Percentiles rank a stretch among this genome's conserved stretches.
These are phyloP conservation scores for Sisyra nigra DNA, from an alignment of 2,888 invertebrate genomes.

Conservation along the genomic window DNA sequence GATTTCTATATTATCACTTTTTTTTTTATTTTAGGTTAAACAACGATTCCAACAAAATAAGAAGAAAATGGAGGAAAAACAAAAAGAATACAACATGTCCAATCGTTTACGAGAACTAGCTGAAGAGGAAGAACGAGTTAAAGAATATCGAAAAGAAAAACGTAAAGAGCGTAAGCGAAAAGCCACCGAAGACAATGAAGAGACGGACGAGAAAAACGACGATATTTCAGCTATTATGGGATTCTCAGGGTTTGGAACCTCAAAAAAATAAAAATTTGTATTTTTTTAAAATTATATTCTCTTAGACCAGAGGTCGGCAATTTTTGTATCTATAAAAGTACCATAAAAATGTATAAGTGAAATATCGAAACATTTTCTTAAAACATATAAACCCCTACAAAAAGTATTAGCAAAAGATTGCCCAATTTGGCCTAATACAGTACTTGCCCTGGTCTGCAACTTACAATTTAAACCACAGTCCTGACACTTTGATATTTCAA, in stretches of 20 bases:
- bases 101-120: conserved; percentile 80
- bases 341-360: too few species aligned
- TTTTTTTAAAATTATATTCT: background rate
- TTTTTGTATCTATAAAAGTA: background rate
- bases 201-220: conserved; percentile 33
- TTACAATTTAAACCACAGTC: too few species aligned
- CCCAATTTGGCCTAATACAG: too few species aligned
- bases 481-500: too few species aligned
- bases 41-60: conserved; percentile 86
- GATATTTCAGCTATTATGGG: conserved; percentile 90
- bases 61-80: conserved; percentile 86
- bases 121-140: conserved; percentile 90
- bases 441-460: too few species aligned
- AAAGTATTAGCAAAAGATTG: too few species aligned
- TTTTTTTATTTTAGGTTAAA: conserved; percentile 39
- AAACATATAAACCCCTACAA: too few species aligned
- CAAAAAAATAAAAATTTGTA: conserved; percentile 46
- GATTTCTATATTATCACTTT: background rate
- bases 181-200: conserved; percentile 43
- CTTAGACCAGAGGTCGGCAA: background rate
- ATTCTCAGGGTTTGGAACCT: conserved; percentile 80
- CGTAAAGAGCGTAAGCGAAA: conserved; percentile 79
- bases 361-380: too few species aligned
- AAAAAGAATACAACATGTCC: conserved; percentile 89
- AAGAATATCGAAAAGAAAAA: conserved; percentile 75